A percentile compares a stretch with the other conserved stretches of the same genome.
Evolutionary conservation across 2,113 vertebrate genomes (phyloP).

Genomic region (Garra rufa): DNA sequence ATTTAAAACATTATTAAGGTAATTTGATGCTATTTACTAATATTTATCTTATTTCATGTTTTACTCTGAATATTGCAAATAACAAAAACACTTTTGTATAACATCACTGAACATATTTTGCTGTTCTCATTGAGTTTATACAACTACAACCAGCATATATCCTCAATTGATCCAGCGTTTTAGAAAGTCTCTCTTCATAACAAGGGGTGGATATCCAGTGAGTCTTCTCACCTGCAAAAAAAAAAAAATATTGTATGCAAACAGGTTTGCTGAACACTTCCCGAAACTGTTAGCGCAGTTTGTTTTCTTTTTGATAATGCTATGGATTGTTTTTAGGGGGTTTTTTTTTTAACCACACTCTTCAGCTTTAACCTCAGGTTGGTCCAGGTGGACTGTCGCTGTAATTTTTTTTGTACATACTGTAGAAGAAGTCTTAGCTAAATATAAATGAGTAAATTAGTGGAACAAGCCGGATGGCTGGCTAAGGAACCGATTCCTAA

Average conservation of each 20-base stretch:
- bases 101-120: too few relatives aligned
- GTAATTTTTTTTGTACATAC: neutral
- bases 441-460: conserved; percentile 30
- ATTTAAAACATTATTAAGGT: too few relatives aligned
- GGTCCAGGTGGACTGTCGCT: neutral
- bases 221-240: neutral
- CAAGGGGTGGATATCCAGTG: neutral
- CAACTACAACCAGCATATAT: too few relatives aligned
- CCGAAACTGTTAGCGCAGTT: neutral
- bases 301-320: neutral
- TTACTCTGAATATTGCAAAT: too few relatives aligned
- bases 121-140: too few relatives aligned
- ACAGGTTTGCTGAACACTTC: neutral
- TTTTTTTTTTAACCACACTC: neutral
- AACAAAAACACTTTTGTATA: too few relatives aligned
- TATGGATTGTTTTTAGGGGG: neutral
- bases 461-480: neutral
- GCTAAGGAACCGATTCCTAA: conserved; percentile 12
- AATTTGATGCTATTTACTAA: too few relatives aligned
- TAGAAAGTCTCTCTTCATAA: too few relatives aligned
- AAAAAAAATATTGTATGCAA: neutral
- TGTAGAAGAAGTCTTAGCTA: conserved; percentile 10
- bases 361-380: neutral
- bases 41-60: too few relatives aligned
- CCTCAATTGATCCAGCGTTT: too few relatives aligned